A percentile compares a stretch with the other conserved stretches of the same genome.
phyloP scores from a whole-genome alignment of 2,113 vertebrate genomes.

The Pyxicephalus adspersus region DNA sequence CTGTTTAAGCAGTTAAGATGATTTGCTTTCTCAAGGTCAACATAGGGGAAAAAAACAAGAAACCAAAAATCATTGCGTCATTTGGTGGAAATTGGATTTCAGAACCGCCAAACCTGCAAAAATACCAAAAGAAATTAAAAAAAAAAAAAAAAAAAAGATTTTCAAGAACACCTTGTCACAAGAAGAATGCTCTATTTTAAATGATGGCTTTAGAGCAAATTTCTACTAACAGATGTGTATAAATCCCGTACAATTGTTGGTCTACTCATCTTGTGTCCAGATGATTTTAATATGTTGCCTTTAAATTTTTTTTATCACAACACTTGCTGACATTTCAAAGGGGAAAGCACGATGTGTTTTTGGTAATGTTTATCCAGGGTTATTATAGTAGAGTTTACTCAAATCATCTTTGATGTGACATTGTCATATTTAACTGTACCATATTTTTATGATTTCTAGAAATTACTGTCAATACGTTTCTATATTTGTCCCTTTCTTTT shows the following conservation, averaged over 20 bases:
- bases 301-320: constrained; percentile 7
- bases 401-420: too few species aligned
- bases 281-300: constrained; percentile 1
- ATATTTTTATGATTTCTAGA: too few species aligned
- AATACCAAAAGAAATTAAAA: constrained; percentile 4
- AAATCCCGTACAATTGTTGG: constrained; percentile 9
- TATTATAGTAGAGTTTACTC: too few species aligned
- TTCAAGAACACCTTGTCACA: not conserved
- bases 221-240: constrained; percentile 33
- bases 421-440: too few species aligned
- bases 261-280: constrained; percentile 25
- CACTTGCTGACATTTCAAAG: constrained; percentile 11
- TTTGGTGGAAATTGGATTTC: not conserved
- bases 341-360: too few species aligned
- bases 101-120: constrained; percentile 6
- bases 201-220: not conserved
- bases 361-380: too few species aligned
- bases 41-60: not conserved
- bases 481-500: too few species aligned
- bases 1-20: constrained; percentile 46
- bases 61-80: not conserved
- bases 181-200: not conserved
- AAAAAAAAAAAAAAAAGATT: not conserved
- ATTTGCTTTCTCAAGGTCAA: constrained; percentile 4
- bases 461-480: too few species aligned